Conservation (phyloP, 1,140 invertebrate species). For the Gryon sp. region DNA sequence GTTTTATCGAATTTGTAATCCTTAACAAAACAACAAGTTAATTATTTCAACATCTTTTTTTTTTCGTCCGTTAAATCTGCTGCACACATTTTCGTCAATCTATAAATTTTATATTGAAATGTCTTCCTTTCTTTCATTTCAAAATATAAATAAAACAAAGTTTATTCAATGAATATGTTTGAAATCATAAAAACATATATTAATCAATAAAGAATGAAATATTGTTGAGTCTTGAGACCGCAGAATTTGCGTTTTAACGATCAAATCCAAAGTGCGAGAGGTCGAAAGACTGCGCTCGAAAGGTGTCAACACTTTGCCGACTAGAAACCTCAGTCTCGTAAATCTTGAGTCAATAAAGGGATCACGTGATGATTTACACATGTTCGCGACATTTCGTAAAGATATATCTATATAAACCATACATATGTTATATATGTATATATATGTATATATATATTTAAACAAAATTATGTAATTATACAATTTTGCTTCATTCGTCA, state of each 20-base stretch:
- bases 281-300: slow-evolving; percentile 35
- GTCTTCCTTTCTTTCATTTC: too few species aligned
- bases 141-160: too few species aligned
- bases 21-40: background rate
- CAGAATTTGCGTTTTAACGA: slow-evolving; percentile 64
- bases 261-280: slow-evolving; percentile 48
- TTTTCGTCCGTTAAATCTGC: background rate
- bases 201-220: slow-evolving; percentile 11
- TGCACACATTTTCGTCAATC: background rate
- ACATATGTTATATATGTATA: too few species aligned
- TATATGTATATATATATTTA: too few species aligned
- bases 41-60: background rate
- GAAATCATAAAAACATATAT: too few species aligned
- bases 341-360: slow-evolving; percentile 60
- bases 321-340: slow-evolving; percentile 56
- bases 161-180: too few species aligned
- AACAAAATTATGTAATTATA: background rate
- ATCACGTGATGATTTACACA: slow-evolving; percentile 51
- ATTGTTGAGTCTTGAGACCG: slow-evolving; percentile 33
- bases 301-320: slow-evolving; percentile 65
- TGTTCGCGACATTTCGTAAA: slow-evolving; percentile 22
- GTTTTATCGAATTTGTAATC: slow-evolving; percentile 19
- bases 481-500: background rate
- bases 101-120: too few species aligned
- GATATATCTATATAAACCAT: too few species aligned